Percentiles rank a stretch among this genome's conserved stretches.
phyloP scores from a whole-genome alignment of 2,113 vertebrate genomes.

The Urocolius indicus region DNA sequence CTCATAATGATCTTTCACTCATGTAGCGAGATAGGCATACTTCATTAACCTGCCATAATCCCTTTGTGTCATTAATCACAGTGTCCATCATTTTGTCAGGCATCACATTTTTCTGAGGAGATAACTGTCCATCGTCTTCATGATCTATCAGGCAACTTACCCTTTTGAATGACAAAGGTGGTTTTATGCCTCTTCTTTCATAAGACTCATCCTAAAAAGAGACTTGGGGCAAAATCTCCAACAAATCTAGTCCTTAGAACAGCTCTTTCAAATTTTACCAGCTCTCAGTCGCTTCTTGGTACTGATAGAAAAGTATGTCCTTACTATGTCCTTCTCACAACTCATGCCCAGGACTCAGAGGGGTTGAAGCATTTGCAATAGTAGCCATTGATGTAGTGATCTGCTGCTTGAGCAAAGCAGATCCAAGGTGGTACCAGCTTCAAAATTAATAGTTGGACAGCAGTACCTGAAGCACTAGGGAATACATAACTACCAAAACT shows the following conservation, averaged over 20 bases:
- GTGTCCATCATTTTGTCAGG: conserved; percentile 5
- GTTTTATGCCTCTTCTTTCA: background rate
- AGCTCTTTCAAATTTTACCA: background rate
- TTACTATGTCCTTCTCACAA: background rate
- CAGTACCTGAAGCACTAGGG: background rate
- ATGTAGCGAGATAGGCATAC: background rate
- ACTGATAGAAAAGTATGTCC: background rate
- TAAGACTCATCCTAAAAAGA: background rate
- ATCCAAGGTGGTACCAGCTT: background rate
- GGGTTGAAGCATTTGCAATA: no score
- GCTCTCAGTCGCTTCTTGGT: background rate
- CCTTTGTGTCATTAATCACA: background rate
- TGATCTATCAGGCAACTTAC: background rate
- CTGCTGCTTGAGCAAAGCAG: background rate
- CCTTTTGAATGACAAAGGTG: conserved; percentile 8
- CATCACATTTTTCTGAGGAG: background rate
- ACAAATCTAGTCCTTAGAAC: background rate
- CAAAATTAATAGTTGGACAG: background rate
- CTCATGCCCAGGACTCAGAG: background rate
- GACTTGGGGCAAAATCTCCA: background rate
- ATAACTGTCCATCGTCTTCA: background rate
- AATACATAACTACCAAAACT: background rate
- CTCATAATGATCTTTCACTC: background rate
- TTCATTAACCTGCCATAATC: conserved; percentile 1
- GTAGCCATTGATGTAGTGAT: accelerated